phyloP scores from a whole-genome alignment of 1,140 invertebrate genomes.

The Sitobion miscanthi region DNA sequence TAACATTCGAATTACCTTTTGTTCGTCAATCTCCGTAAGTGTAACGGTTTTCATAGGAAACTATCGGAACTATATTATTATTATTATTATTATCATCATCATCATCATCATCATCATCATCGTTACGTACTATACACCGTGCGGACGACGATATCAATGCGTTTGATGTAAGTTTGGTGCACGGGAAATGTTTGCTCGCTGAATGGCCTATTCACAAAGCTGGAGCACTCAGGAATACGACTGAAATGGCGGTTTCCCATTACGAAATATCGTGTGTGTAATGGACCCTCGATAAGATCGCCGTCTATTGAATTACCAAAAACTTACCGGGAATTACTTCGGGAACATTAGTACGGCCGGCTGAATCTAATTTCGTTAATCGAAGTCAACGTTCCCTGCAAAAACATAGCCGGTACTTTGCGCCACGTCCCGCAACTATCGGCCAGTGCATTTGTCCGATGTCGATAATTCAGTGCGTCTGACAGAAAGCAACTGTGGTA shows the following conservation, averaged over 20 bases:
- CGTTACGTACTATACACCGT: neutral
- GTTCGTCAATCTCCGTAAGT: neutral
- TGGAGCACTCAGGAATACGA: neutral
- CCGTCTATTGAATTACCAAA: constrained; percentile 36
- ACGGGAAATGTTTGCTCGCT: neutral
- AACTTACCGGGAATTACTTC: constrained; percentile 33
- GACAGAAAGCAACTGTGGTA: constrained; percentile 7
- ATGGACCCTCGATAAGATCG: constrained; percentile 36
- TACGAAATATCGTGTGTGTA: constrained; percentile 26
- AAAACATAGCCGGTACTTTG: neutral
- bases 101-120: neutral
- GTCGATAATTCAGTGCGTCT: neutral
- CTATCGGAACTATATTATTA: neutral
- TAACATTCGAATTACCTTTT: neutral
- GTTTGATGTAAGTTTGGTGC: neutral
- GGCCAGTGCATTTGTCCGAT: neutral
- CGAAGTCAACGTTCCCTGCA: constrained; percentile 22
- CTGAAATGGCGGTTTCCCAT: constrained; percentile 31
- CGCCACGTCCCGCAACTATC: neutral
- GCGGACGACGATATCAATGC: neutral
- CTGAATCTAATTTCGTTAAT: constrained; percentile 46
- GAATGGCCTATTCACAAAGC: constrained; percentile 11
- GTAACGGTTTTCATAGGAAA: neutral
- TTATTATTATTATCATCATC: no score
- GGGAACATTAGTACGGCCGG: constrained; percentile 37